Evolutionary conservation across 2,113 vertebrate species (phyloP).

Genomic region (Rhegmatorhina hoffmannsi): DNA sequence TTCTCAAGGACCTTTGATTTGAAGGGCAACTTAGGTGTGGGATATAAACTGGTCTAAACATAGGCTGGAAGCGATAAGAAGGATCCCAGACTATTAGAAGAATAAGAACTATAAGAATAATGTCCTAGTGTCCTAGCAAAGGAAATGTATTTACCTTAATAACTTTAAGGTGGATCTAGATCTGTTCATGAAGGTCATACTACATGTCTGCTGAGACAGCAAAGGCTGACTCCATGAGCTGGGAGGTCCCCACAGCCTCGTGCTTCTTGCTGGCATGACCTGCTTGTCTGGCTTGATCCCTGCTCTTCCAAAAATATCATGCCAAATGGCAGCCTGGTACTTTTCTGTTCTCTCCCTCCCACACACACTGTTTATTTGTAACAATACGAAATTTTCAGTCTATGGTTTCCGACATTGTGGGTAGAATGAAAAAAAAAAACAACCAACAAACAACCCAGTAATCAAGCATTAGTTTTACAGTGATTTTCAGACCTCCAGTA

Average conservation of each 20-base stretch:
- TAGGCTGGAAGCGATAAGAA: neutral
- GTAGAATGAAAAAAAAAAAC: neutral
- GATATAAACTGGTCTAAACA: neutral
- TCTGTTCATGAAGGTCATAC: neutral
- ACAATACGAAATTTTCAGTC: neutral
- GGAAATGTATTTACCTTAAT: neutral
- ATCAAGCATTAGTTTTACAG: neutral
- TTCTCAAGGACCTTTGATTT: neutral
- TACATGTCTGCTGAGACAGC: neutral
- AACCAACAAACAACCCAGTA: neutral
- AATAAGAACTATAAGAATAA: neutral
- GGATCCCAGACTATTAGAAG: neutral
- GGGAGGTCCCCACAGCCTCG: rapidly evolving
- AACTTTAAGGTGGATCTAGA: neutral
- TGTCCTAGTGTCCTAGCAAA: neutral
- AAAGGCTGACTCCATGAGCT: neutral
- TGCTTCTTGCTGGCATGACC: neutral
- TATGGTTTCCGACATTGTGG: neutral
- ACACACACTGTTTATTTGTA: neutral
- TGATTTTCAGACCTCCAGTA: neutral
- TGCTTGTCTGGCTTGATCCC: neutral
- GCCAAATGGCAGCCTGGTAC: neutral
- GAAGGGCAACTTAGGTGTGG: neutral
- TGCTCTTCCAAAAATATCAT: neutral
- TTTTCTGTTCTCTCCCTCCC: neutral